phyloP scores from a whole-genome alignment of 1,140 invertebrate species.

The Hesperophylax magnus region DNA sequence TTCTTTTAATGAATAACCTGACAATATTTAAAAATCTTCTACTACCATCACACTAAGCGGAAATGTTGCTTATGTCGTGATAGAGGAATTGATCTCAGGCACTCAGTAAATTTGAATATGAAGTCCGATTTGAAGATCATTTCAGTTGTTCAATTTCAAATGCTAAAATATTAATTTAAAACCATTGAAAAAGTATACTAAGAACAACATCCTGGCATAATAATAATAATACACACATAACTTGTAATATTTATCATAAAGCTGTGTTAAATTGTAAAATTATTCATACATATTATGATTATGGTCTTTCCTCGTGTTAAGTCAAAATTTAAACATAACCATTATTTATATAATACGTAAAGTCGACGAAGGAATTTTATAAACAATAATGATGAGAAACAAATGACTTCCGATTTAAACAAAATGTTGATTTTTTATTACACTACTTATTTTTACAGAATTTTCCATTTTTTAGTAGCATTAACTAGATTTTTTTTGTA shows the following conservation, averaged over 20 bases:
- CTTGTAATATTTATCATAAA: constrained; percentile 10
- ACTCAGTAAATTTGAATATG: too few relatives aligned
- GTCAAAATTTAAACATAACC: neutral
- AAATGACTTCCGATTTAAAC: constrained; percentile 11
- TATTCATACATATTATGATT: too few relatives aligned
- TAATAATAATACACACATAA: constrained; percentile 6
- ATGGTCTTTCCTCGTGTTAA: constrained; percentile 1
- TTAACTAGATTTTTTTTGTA: neutral
- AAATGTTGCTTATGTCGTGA: too few relatives aligned
- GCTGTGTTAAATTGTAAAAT: neutral
- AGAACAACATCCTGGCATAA: neutral
- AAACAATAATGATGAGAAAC: neutral
- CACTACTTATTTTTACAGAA: neutral
- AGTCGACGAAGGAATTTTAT: neutral
- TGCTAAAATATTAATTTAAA: neutral
- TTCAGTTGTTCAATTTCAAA: too few relatives aligned
- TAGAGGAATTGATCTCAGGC: too few relatives aligned
- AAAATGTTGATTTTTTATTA: neutral
- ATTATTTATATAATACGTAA: neutral
- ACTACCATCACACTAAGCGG: too few relatives aligned
- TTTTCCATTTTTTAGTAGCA: neutral
- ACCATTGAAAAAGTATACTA: neutral
- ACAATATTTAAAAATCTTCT: too few relatives aligned
- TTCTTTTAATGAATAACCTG: too few relatives aligned
- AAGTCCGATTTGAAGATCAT: too few relatives aligned